These are phyloP conservation scores for Autographa gamma DNA, from an alignment of 2,888 invertebrate genomes.

Conservation along the genomic window DNA sequence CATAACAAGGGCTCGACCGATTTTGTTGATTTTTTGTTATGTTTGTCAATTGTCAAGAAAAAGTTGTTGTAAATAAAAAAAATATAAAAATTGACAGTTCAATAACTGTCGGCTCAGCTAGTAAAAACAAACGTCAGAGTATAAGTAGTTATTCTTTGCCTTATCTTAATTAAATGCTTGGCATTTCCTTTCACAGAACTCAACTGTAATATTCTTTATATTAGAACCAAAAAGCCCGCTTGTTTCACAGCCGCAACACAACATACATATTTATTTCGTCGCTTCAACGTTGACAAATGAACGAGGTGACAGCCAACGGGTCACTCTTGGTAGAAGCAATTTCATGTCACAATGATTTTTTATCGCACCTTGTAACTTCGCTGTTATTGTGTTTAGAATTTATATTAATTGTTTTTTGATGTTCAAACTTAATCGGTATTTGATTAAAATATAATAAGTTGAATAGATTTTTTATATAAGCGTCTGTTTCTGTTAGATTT, in stretches of 20 bases:
- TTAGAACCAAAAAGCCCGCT: constrained; percentile 18
- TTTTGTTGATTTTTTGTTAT: too few species aligned
- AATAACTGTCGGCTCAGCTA: too few species aligned
- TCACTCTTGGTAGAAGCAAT: constrained; percentile 55
- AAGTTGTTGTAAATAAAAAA: too few species aligned
- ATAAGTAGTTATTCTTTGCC: too few species aligned
- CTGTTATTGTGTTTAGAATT: constrained; percentile 22
- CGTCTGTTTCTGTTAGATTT: too few species aligned
- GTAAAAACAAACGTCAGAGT: too few species aligned
- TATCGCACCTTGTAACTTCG: constrained; percentile 31
- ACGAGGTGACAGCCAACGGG: constrained; percentile 30
- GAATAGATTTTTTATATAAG: too few species aligned
- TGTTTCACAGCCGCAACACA: constrained; percentile 18
- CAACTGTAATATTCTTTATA: constrained; percentile 71
- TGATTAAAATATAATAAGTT: neutral
- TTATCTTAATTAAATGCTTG: too few species aligned
- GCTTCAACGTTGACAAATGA: constrained; percentile 51
- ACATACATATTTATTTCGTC: constrained; percentile 53
- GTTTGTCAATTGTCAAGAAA: too few species aligned
- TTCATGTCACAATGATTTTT: constrained; percentile 54
- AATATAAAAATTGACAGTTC: too few species aligned
- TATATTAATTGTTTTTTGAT: constrained; percentile 17
- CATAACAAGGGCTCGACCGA: too few species aligned
- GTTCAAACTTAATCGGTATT: constrained; percentile 27
- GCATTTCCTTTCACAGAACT: neutral